Base-by-base conservation (phyloP, 37 sponge, comb jelly and placozoan genomes). In the Aplysina aerophoba region DNA sequence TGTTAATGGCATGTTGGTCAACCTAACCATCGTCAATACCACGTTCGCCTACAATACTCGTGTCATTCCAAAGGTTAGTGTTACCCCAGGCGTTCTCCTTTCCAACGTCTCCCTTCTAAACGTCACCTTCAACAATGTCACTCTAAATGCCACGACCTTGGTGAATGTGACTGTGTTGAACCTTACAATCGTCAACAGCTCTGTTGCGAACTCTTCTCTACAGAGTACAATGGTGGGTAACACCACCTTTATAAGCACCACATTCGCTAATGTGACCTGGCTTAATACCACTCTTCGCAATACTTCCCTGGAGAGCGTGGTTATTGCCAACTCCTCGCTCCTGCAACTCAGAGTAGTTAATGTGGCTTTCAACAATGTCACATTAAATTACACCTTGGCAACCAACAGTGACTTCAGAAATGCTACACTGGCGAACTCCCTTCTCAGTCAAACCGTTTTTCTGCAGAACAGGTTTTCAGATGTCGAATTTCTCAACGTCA, bases 1-100 rank as follows among this genome's bases (percentile, higher is more conserved):
- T 36, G n/a, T 53, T 1, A 75, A 75, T 25, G 41, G 13, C 20
- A 24, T n/a, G 37, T 75, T 40, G 50, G 54, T 53, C 53, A 75
- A 75, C 39, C 44, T 75, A 24, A 53, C 78, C 2, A 41, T 75
- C 12, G 78, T 75, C n/a, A 75, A 75, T 16, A 75, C 78, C 54
- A 75, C 78, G 12, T 50, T 75, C n/a, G 78, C 54, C 54, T 41
- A 40, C 39, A 44, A 44, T 22, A 75, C 78, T 0, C 1, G 22
- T 75, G n/a, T 40, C 22, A 4, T 27, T 13, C 12, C 11, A 5
- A 27, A n/a, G 28, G n/a, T 40, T 36, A 39, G 24, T 14, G 4
- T 75, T 4, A 30, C 41, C 53, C 78, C 78, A 15, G n/a, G 44
- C 14, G 78, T 75, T 19, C 44, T 41, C 12, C 15, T 75, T 15